Conservation (phyloP, 2,797 vertebrate species). For the Falco rusticolus region DNA sequence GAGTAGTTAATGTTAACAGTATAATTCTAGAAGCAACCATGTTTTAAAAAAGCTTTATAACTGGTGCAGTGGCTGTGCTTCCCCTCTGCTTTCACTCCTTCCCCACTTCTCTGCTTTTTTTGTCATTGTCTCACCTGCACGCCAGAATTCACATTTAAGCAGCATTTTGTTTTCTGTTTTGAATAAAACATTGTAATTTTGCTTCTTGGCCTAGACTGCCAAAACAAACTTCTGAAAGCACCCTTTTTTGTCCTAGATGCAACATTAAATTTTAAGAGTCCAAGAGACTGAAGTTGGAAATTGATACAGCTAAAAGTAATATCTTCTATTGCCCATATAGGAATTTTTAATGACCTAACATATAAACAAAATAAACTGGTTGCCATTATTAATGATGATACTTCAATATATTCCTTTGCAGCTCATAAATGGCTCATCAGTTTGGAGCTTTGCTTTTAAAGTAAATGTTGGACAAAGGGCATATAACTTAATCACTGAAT, state of each 20-base stretch:
- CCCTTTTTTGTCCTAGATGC: not conserved
- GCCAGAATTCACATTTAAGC: not conserved
- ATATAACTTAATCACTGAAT: not conserved
- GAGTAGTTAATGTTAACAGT: slow-evolving; percentile 84
- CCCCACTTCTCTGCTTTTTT: not conserved
- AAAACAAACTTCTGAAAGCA: slow-evolving; percentile 20
- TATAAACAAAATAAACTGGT: slow-evolving; percentile 33
- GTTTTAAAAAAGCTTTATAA: slow-evolving; percentile 76
- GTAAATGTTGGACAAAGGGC: not conserved
- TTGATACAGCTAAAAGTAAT: slow-evolving; percentile 45
- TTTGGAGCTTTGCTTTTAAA: not conserved
- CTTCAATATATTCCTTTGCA: not conserved
- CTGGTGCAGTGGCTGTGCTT: not conserved
- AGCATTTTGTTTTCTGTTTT: not conserved
- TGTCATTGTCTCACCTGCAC: not conserved
- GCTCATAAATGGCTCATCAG: slow-evolving; percentile 1
- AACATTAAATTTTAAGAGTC: slow-evolving; percentile 13
- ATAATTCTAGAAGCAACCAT: slow-evolving; percentile 79
- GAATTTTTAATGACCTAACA: not conserved
- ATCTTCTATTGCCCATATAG: not conserved
- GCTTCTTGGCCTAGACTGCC: not conserved
- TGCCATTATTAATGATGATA: not conserved
- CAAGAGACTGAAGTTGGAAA: not conserved
- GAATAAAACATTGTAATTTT: not conserved
- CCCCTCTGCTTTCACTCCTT: slow-evolving; percentile 7